Conservation (phyloP, 2,888 invertebrate genomes). For the Onchidella celtica region DNA sequence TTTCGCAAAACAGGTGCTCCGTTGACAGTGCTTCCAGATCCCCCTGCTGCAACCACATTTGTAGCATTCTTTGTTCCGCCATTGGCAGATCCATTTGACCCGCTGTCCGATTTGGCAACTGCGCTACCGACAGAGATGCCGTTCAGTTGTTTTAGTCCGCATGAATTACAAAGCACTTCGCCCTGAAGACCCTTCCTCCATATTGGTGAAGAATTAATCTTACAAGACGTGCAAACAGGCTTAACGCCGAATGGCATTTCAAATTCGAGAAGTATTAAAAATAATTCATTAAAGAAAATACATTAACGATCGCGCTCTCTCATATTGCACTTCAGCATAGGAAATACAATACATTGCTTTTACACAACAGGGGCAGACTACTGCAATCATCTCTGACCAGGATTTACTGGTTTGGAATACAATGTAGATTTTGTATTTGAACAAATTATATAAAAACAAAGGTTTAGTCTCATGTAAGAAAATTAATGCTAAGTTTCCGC, state of each 20-base stretch:
- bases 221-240: constrained; percentile 70
- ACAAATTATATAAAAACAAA: not conserved
- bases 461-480: not conserved
- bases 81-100: constrained; percentile 23
- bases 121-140: constrained; percentile 39
- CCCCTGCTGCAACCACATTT: constrained; percentile 44
- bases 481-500: not conserved
- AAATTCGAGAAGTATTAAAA: not conserved
- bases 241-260: constrained; percentile 74
- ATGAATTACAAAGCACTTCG: constrained; percentile 87
- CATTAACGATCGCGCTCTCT: not conserved
- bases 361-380: not conserved
- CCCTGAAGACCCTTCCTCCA: constrained; percentile 89
- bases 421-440: not conserved
- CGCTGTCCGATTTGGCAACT: constrained; percentile 24
- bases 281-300: not conserved
- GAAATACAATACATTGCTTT: not conserved
- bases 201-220: constrained; percentile 80
- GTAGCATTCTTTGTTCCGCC: constrained; percentile 56
- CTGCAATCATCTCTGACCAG: not conserved
- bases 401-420: not conserved
- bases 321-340: not conserved
- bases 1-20: constrained; percentile 72
- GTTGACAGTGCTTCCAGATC: constrained; percentile 11
- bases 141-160: constrained; percentile 82